Evolutionary conservation across 2,797 vertebrate species (phyloP).

Genomic region (Sebastes steindachneri): DNA sequence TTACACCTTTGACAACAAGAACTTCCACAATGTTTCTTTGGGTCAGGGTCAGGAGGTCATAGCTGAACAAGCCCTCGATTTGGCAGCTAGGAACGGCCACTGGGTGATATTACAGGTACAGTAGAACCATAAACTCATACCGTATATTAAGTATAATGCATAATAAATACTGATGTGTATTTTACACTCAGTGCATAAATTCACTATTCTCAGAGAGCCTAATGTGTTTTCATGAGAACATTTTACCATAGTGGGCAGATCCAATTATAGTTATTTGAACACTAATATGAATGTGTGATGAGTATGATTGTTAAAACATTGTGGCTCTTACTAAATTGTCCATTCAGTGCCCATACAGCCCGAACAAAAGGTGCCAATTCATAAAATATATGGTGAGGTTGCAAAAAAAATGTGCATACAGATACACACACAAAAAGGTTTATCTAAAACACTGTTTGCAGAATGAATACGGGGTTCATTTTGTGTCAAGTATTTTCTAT

Average conservation of each 20-base stretch:
- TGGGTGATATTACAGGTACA: slow-evolving; percentile 92
- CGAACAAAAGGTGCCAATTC: background rate
- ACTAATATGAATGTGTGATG: background rate
- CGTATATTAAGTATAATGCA: background rate
- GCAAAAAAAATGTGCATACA: background rate
- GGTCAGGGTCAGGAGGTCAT: slow-evolving; percentile 95
- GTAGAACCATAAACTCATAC: background rate
- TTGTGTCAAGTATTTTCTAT: slow-evolving; percentile 25
- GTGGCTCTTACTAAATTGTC: background rate
- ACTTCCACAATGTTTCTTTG: slow-evolving; percentile 95
- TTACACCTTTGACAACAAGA: slow-evolving; percentile 90
- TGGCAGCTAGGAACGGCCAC: slow-evolving; percentile 90
- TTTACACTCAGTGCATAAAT: background rate
- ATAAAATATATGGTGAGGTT: background rate
- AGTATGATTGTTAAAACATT: background rate
- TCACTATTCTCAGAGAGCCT: background rate
- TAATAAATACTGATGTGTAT: background rate
- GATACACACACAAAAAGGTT: background rate
- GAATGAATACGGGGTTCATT: slow-evolving; percentile 10
- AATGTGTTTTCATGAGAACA: background rate
- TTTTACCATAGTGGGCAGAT: background rate
- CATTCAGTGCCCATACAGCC: background rate
- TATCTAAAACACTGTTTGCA: background rate
- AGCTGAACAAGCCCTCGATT: slow-evolving; percentile 89
- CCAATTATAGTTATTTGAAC: slow-evolving; percentile 12